Percentiles rank a stretch among this genome's conserved stretches.
phyloP scores from a whole-genome alignment of 2,797 vertebrate species.

The Cryptoblepharus egeriae region DNA sequence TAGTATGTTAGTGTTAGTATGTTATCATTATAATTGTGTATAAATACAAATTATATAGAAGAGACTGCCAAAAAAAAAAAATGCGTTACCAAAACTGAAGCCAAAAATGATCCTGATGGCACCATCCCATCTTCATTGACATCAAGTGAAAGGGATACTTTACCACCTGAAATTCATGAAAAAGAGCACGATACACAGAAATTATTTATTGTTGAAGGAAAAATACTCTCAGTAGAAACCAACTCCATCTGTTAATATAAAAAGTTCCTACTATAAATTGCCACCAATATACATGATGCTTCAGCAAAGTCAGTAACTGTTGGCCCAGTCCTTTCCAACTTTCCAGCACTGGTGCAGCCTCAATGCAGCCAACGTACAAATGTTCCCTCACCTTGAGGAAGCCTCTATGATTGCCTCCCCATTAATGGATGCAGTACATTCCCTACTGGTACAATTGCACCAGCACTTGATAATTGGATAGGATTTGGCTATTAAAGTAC shows the following conservation, averaged over 20 bases:
- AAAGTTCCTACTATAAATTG: not conserved
- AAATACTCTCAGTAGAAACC: not conserved
- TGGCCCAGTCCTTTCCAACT: no score
- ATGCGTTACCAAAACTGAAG: constrained; percentile 63
- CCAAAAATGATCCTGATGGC: constrained; percentile 34
- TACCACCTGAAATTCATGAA: constrained; percentile 62
- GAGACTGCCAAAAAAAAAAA: constrained; percentile 7
- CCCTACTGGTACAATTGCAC: no score
- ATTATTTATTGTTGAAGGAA: not conserved
- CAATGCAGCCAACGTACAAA: no score
- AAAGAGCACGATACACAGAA: not conserved
- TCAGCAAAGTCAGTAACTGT: not conserved
- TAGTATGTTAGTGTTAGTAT: no score
- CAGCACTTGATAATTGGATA: no score
- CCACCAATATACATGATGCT: not conserved
- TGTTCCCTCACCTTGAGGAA: no score
- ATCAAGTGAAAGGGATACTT: constrained; percentile 71
- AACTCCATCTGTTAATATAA: not conserved
- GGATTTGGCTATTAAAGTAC: no score
- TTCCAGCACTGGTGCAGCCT: no score
- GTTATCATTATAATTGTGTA: no score
- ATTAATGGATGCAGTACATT: no score
- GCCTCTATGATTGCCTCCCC: no score
- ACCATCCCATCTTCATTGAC: not conserved
- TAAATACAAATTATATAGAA: not conserved